Conservation (phyloP, 2,113 vertebrate genomes). For the Sphaerodactylus townsendi region DNA sequence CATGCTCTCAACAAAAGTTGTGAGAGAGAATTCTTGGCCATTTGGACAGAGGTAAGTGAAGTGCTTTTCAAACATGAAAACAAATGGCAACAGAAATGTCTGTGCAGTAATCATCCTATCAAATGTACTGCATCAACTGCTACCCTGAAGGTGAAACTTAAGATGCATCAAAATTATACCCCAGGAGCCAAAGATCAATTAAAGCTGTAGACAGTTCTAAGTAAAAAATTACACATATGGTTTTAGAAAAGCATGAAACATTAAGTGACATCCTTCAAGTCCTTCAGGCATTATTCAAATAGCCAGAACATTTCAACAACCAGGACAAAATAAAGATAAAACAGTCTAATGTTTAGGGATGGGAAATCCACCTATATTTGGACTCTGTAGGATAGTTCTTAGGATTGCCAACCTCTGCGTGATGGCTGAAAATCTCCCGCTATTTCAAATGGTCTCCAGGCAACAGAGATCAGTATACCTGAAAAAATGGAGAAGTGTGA, state of each 20-base stretch:
- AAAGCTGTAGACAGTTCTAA: not conserved
- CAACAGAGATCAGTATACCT: too few species aligned
- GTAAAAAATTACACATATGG: not conserved
- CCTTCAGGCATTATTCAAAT: not conserved
- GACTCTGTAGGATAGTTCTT: not conserved
- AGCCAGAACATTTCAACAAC: not conserved
- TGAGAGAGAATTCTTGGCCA: slow-evolving; percentile 25
- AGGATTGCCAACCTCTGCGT: too few species aligned
- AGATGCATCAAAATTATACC: not conserved
- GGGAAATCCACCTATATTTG: not conserved
- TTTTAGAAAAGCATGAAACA: not conserved
- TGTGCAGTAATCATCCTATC: not conserved
- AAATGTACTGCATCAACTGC: not conserved
- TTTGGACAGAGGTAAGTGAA: not conserved
- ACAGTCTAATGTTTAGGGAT: not conserved
- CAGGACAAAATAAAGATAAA: too few species aligned
- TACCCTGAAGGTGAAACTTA: accelerated
- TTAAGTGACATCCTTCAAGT: not conserved
- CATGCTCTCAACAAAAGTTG: slow-evolving; percentile 36
- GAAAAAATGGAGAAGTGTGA: too few species aligned
- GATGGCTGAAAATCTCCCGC: too few species aligned
- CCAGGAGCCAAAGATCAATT: not conserved
- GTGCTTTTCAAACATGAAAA: not conserved
- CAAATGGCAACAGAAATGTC: not conserved
- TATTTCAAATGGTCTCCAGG: too few species aligned